Conservation (phyloP, 2,797 vertebrate species). For the Chloroceryle inda region DNA sequence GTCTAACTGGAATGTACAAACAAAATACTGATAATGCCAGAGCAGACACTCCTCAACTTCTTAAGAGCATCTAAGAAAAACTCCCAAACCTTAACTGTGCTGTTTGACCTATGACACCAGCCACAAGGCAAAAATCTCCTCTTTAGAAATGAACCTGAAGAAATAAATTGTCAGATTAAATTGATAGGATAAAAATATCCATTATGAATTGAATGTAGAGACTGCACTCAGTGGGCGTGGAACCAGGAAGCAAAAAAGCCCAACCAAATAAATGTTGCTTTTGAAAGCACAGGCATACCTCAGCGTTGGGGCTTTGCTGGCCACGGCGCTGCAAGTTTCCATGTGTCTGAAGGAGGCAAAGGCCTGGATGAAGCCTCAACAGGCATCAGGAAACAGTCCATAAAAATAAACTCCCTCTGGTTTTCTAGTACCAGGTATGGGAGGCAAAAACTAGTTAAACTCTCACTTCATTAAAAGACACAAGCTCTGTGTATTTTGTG, state of each 20-base stretch:
- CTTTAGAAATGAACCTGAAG: neutral
- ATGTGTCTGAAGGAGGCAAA: neutral
- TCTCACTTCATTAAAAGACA: neutral
- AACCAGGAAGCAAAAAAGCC: neutral
- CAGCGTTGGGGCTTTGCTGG: neutral
- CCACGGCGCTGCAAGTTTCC: neutral
- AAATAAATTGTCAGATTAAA: neutral
- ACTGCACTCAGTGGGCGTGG: neutral
- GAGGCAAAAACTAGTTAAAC: neutral
- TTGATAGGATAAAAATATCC: neutral
- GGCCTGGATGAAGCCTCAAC: neutral
- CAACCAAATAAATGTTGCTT: neutral
- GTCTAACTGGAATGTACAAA: slow-evolving; percentile 27
- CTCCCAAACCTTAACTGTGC: neutral
- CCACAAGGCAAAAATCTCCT: neutral
- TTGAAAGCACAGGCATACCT: neutral
- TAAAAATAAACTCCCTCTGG: neutral
- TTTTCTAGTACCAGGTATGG: neutral
- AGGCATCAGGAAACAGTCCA: neutral
- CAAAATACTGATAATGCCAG: slow-evolving; percentile 16
- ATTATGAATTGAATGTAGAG: neutral
- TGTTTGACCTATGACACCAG: neutral
- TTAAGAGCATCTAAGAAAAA: neutral
- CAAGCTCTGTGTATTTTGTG: neutral
- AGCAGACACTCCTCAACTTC: neutral